A percentile compares a stretch with the other conserved stretches of the same genome.
Conservation (phyloP, 2,888 invertebrate genomes). For the Apamea crenata region DNA sequence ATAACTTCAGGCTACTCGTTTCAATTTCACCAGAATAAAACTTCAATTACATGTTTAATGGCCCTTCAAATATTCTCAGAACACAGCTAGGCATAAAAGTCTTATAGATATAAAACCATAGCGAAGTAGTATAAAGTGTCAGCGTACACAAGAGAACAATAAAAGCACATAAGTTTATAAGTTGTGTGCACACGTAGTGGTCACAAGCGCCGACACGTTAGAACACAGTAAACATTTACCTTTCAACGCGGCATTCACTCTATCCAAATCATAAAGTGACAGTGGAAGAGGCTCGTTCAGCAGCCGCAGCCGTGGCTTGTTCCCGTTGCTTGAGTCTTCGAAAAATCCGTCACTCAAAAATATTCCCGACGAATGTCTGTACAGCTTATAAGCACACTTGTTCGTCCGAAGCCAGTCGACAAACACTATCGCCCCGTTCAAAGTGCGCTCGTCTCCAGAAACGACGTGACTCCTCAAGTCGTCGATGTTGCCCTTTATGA, state of each 20-base stretch:
- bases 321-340: conserved; percentile 78
- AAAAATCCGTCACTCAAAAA: conserved; percentile 87
- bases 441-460: conserved; percentile 83
- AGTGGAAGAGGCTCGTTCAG: conserved; percentile 88
- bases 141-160: conserved; percentile 68
- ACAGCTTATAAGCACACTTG: conserved; percentile 87
- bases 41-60: conserved; percentile 36
- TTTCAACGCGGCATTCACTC: conserved; percentile 89
- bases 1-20: conserved; percentile 44
- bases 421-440: conserved; percentile 87
- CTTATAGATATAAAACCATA: conserved; percentile 53
- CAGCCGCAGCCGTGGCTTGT: conserved; percentile 82
- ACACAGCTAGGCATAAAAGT: conserved; percentile 24
- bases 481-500: conserved; percentile 86
- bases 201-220: conserved; percentile 80
- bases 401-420: conserved; percentile 87
- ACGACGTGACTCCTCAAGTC: conserved; percentile 84
- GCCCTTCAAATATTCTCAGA: conserved; percentile 28
- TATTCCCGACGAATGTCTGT: conserved; percentile 88
- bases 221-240: conserved; percentile 87
- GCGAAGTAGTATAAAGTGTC: conserved; percentile 46
- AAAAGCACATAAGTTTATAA: conserved; percentile 78
- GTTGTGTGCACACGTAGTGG: conserved; percentile 71
- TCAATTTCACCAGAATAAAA: conserved; percentile 43
- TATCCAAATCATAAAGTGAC: conserved; percentile 88